These are phyloP conservation scores for Chaetophractus vellerosus DNA, from an alignment of 2,797 vertebrate species.

Conservation along the genomic window DNA sequence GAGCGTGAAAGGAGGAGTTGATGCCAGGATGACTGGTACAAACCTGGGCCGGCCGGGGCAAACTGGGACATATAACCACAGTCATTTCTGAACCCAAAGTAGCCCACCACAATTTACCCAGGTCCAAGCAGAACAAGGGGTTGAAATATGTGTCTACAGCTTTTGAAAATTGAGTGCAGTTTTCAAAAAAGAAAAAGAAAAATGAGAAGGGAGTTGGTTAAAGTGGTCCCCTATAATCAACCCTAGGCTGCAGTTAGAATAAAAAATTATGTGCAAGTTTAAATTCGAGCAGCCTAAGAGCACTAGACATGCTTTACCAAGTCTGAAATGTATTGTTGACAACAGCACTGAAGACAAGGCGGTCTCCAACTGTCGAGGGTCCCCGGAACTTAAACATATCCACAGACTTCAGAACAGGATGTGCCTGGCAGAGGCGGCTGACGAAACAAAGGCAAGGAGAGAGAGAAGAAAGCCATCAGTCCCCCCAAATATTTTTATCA, in stretches of 20 bases:
- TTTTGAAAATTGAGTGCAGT: not conserved
- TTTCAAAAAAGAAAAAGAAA: not conserved
- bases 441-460: slow-evolving; percentile 15
- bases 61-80: not conserved
- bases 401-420: slow-evolving; percentile 89
- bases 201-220: not conserved
- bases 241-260: not conserved
- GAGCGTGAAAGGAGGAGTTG: not conserved
- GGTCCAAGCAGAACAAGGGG: not conserved
- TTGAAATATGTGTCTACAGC: not conserved
- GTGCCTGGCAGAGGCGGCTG: slow-evolving; percentile 87
- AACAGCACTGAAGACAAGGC: slow-evolving; percentile 90
- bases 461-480: not conserved
- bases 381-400: slow-evolving; percentile 92
- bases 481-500: not conserved
- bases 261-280: not conserved
- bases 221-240: not conserved
- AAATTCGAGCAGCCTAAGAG: not conserved
- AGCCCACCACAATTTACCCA: not conserved
- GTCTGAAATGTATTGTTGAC: slow-evolving; percentile 92
- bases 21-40: not conserved
- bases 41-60: not conserved
- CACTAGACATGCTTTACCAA: slow-evolving; percentile 82
- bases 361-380: slow-evolving; percentile 90
- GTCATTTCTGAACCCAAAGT: not conserved